phyloP scores from a whole-genome alignment of 2,113 vertebrate species.

The Tyto alba region DNA sequence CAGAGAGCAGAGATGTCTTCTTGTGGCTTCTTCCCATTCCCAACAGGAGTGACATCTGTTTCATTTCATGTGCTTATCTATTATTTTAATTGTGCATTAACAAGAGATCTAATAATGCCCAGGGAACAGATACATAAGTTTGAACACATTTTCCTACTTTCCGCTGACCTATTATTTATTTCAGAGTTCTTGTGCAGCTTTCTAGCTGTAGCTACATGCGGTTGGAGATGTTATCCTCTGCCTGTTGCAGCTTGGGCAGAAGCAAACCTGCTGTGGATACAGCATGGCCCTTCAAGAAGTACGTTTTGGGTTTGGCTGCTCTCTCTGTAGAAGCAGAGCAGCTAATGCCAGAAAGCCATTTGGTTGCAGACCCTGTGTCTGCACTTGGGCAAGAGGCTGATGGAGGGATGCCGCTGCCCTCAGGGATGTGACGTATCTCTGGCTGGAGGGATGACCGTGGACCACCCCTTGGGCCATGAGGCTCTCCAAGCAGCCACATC shows the following conservation, averaged over 20 bases:
- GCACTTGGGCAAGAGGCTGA: accelerated
- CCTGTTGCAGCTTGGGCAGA: not conserved
- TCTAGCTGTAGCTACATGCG: not conserved
- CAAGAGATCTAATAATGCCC: not conserved
- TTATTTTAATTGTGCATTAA: slow-evolving; percentile 13
- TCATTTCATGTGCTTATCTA: not conserved
- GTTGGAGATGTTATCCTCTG: not conserved
- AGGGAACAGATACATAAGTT: not conserved
- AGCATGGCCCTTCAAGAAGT: not conserved
- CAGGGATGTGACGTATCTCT: accelerated
- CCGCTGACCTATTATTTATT: not conserved
- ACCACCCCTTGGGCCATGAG: not conserved
- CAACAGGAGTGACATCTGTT: not conserved
- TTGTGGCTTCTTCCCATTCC: not conserved
- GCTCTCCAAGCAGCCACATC: accelerated
- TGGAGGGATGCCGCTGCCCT: not conserved
- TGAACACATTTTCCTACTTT: not conserved
- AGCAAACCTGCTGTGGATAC: not conserved
- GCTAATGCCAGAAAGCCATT: not conserved
- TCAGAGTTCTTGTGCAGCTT: not conserved
- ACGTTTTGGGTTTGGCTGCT: not conserved
- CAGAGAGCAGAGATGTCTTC: not conserved
- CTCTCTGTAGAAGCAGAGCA: not conserved
- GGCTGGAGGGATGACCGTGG: not conserved
- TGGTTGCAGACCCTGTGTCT: not conserved